Base-by-base conservation (phyloP, 2,113 vertebrate genomes). In the Anguilla japonica region DNA sequence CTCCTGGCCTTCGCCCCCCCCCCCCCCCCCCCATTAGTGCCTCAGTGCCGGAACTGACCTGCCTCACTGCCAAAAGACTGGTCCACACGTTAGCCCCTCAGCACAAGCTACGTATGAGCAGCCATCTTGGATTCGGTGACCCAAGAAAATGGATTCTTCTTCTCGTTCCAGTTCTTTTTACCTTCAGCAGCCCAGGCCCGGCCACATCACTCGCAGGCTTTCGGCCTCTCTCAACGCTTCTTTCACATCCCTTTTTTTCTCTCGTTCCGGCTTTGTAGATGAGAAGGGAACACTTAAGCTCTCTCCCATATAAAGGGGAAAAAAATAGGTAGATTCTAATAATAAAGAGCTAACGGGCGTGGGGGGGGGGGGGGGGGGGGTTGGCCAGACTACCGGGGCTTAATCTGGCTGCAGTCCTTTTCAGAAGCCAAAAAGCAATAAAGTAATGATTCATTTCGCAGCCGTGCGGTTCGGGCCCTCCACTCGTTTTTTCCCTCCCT, bases 371-470 rank as follows among this genome's bases (percentile, higher is more conserved):
- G 11, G 46, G 82, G 9, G 43, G 46, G 80, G 60, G 26, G 11
- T 16, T 16, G n/a, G 40, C 29, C 43, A 60, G 79, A 81, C 16
- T 39, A 80, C 79, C 80, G 85, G 82, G 6, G 41, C 81, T 89
- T 53, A 91, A 87, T 85, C 91, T 91, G 90, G 92, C 89, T 82
- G 87, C 75, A 87, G 87, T 89, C 91, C 90, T 87, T 91, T 92
- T 90, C 89, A 91, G 89, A 93, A 87, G 67, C 89, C 86, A 87
- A 89, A 89, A 56, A 39, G 91, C 91, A 93, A 92, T 92, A 92
- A 91, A 94, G 90, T 88, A 89, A 91, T 91, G 90, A 93, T 91
- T 94, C 87, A 91, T 93, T 92, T 94, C 92, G 94, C 93, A 94
- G 92, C 92, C 91, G 91, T 83, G 88, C 90, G 91, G 90, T 90